phyloP scores from a whole-genome alignment of 2,888 invertebrate genomes.

The Drosophila paracracens region DNA sequence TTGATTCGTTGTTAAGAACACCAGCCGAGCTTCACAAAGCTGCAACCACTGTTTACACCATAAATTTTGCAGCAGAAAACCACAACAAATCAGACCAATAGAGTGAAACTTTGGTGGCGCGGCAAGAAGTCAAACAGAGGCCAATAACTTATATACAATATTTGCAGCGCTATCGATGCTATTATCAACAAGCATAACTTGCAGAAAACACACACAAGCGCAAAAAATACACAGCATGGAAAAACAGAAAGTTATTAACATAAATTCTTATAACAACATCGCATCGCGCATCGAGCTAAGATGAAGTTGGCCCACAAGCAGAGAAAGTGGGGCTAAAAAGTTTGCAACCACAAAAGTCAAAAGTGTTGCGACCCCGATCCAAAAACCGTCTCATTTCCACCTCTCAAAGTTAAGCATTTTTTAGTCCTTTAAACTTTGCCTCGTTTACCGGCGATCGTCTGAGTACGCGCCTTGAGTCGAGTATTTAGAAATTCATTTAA shows the following conservation, averaged over 20 bases:
- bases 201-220: conserved; percentile 17
- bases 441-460: conserved; percentile 74
- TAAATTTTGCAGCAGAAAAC: conserved; percentile 10
- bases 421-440: conserved; percentile 66
- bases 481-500: conserved; percentile 79
- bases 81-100: conserved; percentile 14
- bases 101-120: conserved; percentile 20
- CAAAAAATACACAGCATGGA: conserved; percentile 14
- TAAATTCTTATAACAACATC: conserved; percentile 71
- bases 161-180: conserved; percentile 73
- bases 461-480: conserved; percentile 63
- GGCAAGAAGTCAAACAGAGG: conserved; percentile 39
- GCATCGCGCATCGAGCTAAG: conserved; percentile 54
- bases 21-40: conserved; percentile 39
- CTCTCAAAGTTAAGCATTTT: conserved; percentile 52
- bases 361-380: conserved; percentile 58
- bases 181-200: conserved; percentile 72
- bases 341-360: conserved; percentile 73
- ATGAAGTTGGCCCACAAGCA: conserved; percentile 33
- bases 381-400: conserved; percentile 36
- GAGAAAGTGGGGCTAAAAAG: conserved; percentile 37
- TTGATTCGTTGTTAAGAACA: conserved; percentile 32
- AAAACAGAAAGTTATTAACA: conserved; percentile 73
- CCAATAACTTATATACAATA: conserved; percentile 61
- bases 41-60: conserved; percentile 42